Conservation (phyloP, 1,140 invertebrate species). For the Samia ricini region DNA sequence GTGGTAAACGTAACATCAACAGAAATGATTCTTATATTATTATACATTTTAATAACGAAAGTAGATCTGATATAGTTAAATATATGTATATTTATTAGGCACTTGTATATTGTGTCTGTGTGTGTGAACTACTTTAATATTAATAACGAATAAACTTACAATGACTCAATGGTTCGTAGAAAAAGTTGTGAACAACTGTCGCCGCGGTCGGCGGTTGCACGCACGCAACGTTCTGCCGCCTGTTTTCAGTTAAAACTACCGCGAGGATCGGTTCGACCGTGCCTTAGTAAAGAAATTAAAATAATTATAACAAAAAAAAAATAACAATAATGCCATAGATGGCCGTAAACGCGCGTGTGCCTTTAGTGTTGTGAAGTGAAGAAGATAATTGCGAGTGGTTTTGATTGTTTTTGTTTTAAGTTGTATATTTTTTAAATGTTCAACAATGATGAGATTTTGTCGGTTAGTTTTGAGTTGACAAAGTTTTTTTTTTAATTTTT, state of each 20-base stretch:
- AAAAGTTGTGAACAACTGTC: slow-evolving; percentile 30
- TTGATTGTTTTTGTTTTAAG: neutral
- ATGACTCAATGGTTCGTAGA: slow-evolving; percentile 4
- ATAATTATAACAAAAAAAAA: neutral
- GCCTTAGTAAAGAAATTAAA: slow-evolving; percentile 17
- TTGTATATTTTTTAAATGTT: slow-evolving; percentile 1
- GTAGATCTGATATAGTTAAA: too few relatives aligned
- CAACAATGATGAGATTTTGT: neutral
- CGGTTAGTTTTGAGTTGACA: too few relatives aligned
- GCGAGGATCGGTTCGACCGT: slow-evolving; percentile 44
- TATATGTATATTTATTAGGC: too few relatives aligned
- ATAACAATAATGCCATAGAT: neutral
- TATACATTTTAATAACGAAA: too few relatives aligned
- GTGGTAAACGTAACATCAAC: too few relatives aligned
- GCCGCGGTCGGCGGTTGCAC: slow-evolving; percentile 46
- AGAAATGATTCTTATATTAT: too few relatives aligned
- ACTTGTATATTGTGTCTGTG: too few relatives aligned
- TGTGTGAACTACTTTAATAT: too few relatives aligned
- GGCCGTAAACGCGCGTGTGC: neutral
- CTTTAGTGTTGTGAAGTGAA: slow-evolving; percentile 1
- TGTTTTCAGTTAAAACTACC: slow-evolving; percentile 63
- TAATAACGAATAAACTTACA: neutral
- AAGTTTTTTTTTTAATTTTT: too few relatives aligned
- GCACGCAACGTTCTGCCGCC: slow-evolving; percentile 61
- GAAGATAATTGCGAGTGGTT: neutral